Evolutionary conservation across 2,113 vertebrate genomes (phyloP), one percentile per base, ranked within the genome.

Genomic region (Numenius arquata): DNA sequence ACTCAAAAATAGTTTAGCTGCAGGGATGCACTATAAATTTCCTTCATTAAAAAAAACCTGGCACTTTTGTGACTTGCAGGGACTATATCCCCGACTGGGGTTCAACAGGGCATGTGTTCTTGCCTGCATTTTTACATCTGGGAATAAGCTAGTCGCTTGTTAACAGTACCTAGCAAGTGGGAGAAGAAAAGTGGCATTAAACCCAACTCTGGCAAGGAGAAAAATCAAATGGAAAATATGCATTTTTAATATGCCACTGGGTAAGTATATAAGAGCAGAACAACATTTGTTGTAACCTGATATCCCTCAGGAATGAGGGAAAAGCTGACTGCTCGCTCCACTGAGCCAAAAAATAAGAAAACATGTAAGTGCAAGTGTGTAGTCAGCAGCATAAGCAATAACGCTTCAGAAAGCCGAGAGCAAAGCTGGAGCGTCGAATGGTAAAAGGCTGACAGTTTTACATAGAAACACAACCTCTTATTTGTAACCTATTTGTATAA

Each of bases 271-370:
- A 87, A 79, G 63, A 88, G 66, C 92, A 94, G 93, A 80, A 94
- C 83, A 94, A 80, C 18, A 18, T 48, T 93, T 16, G 34, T 17
- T 83, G 96, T 96, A 98, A 98, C 80, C 66, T 75, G 94, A 97
- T 97, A 92, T 83, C 89, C 95, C 93, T 81, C 91, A 96, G 93
- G 96, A 97, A 83, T 70, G 93, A 96, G 92, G 94, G 74, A 95
- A 96, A 97, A 98, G 90, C 96, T 86, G 92, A 90, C 88, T 95
- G 93, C 96, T 96, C 95, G 97, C 91, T 93, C 79, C 30, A 40
- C 77, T 76, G 89, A 97, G 92, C 89, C 78, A 92, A 96, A 85
- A 97, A 88, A 88, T 91, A 91, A 78, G 92, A 93, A 90, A 89
- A 93, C 95, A 62, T 94, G 94, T 95, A 90, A 97, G 90, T 77